A percentile compares a stretch with the other conserved stretches of the same genome.
These are phyloP conservation scores for Meta bourneti DNA, from an alignment of 2,888 invertebrate genomes.

Conservation along the genomic window DNA sequence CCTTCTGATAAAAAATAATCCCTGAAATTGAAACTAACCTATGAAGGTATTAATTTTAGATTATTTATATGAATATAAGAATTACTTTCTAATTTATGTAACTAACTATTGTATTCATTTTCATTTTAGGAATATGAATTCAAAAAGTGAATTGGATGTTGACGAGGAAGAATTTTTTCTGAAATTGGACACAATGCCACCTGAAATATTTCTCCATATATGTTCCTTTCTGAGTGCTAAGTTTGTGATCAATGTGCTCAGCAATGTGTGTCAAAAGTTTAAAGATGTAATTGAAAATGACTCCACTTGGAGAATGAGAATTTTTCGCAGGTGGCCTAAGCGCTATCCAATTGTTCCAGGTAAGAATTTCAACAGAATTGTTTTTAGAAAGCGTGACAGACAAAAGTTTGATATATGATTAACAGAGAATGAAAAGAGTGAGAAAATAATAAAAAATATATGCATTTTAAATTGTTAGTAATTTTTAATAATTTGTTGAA, in stretches of 20 bases:
- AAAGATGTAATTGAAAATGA: slow-evolving; percentile 64
- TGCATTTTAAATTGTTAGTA: too few species aligned
- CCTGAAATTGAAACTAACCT: too few species aligned
- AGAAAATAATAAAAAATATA: too few species aligned
- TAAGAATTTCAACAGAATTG: slow-evolving; percentile 6
- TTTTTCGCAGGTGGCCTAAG: slow-evolving; percentile 64
- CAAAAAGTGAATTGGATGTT: slow-evolving; percentile 24
- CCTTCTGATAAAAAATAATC: too few species aligned
- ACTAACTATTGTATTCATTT: background rate
- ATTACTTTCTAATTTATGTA: too few species aligned
- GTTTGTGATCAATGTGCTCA: slow-evolving; percentile 68
- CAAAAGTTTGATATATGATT: too few species aligned
- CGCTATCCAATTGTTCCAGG: slow-evolving; percentile 69
- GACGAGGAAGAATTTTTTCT: slow-evolving; percentile 8
- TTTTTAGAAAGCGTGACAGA: background rate
- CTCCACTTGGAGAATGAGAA: slow-evolving; percentile 63
- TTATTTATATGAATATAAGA: too few species aligned
- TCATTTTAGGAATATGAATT: slow-evolving; percentile 21
- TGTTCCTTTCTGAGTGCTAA: slow-evolving; percentile 72
- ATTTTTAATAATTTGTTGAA: too few species aligned
- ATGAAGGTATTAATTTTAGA: too few species aligned
- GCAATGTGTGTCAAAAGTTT: slow-evolving; percentile 66
- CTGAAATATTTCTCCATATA: slow-evolving; percentile 69
- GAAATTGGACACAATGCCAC: slow-evolving; percentile 68
- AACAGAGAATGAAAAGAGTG: too few species aligned